These are phyloP conservation scores for Ladona fulva DNA, from an alignment of 1,140 invertebrate genomes.

Conservation along the genomic window DNA sequence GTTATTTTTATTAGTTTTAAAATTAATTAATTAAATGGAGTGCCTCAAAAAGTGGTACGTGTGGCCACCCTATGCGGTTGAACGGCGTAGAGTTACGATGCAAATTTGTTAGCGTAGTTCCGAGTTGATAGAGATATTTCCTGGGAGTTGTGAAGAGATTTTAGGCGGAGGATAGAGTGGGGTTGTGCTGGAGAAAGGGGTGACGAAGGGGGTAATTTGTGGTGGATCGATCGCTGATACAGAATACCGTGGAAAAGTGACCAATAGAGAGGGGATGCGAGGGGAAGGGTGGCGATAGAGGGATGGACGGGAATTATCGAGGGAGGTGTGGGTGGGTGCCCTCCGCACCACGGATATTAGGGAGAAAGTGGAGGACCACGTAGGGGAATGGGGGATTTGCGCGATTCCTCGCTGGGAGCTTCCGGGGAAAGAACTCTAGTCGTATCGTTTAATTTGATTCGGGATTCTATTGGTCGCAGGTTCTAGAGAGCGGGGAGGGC, in stretches of 20 bases:
- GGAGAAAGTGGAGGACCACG: not conserved
- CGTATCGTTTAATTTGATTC: constrained; percentile 10
- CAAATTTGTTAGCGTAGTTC: too few species aligned
- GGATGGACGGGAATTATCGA: not conserved
- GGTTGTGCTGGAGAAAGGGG: not conserved
- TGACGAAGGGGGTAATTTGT: not conserved
- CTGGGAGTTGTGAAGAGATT: not conserved
- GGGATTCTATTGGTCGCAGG: not conserved
- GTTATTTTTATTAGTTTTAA: too few species aligned
- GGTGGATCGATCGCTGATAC: not conserved
- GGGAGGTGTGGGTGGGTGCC: not conserved
- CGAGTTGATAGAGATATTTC: too few species aligned
- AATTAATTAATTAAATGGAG: too few species aligned
- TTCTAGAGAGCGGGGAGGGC: not conserved
- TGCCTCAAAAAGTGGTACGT: too few species aligned
- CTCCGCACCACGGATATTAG: not conserved
- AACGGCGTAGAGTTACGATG: too few species aligned
- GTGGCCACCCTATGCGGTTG: too few species aligned
- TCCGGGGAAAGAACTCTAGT: not conserved
- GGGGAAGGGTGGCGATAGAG: not conserved
- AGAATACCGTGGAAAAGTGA: not conserved
- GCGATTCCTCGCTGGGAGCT: not conserved
- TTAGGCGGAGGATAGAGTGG: not conserved
- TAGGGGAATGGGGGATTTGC: not conserved
- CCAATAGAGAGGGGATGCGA: not conserved